A percentile compares a stretch with the other conserved stretches of the same genome.
Conservation (phyloP, 2,797 vertebrate species). For the Iguana delicatissima region DNA sequence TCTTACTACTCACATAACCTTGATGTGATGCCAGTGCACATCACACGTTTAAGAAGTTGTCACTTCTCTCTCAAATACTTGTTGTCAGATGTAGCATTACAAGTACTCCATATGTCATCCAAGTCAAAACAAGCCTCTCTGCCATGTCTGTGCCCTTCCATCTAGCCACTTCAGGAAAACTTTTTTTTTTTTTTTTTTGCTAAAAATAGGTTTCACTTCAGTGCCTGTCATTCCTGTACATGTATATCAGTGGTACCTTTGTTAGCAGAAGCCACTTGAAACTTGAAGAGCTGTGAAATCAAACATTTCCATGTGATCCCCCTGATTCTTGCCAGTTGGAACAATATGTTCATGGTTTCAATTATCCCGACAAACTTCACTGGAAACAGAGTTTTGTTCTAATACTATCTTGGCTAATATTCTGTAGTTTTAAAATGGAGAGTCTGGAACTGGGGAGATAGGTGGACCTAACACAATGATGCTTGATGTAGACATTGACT, state of each 20-base stretch:
- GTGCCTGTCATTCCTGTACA: conserved; percentile 29
- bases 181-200: conserved; percentile 12
- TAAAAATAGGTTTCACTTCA: conserved; percentile 35
- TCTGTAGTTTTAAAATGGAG: conserved; percentile 33
- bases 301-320: conserved; percentile 22
- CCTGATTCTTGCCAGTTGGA: conserved; percentile 18
- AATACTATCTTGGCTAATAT: neutral
- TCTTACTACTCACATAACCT: neutral
- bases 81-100: conserved; percentile 6
- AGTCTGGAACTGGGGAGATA: conserved; percentile 17
- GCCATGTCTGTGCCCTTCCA: conserved; percentile 17
- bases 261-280: conserved; percentile 15
- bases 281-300: conserved; percentile 17
- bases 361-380: conserved; percentile 22
- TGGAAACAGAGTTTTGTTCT: conserved; percentile 20
- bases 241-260: conserved; percentile 29
- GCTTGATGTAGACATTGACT: conserved; percentile 1
- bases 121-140: conserved; percentile 21
- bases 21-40: neutral
- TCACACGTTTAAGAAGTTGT: conserved; percentile 23
- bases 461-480: conserved; percentile 13
- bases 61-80: conserved; percentile 14
- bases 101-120: conserved; percentile 40
- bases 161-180: conserved; percentile 22
- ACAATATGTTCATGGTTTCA: neutral